Conservation (phyloP, 1,140 invertebrate genomes). For the Drosophila santomea region DNA sequence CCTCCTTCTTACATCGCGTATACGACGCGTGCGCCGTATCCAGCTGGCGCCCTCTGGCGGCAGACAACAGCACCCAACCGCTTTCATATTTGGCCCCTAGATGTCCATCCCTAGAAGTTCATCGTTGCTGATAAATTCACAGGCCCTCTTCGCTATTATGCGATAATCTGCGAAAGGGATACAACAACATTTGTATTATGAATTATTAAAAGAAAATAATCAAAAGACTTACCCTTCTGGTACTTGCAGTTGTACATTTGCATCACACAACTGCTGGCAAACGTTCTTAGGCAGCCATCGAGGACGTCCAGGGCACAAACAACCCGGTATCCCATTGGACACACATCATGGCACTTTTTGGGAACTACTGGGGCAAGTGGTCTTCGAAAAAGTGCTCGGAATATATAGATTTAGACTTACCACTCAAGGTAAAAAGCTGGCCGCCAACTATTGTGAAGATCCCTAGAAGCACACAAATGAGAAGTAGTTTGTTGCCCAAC, state of each 20-base stretch:
- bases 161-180: constrained; percentile 43
- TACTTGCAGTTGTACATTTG: constrained; percentile 72
- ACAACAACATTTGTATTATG: not conserved
- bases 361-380: constrained; percentile 12
- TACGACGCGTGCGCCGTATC: constrained; percentile 35
- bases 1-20: constrained; percentile 15
- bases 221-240: constrained; percentile 48
- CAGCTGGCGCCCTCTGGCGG: constrained; percentile 17
- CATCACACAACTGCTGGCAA: constrained; percentile 67
- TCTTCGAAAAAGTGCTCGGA: not conserved
- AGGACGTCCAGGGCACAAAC: constrained; percentile 60
- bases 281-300: constrained; percentile 59
- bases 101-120: constrained; percentile 49
- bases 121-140: constrained; percentile 61
- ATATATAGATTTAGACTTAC: constrained; percentile 16
- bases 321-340: constrained; percentile 55
- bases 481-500: constrained; percentile 19
- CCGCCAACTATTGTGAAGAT: constrained; percentile 9
- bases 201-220: not conserved
- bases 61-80: too few species aligned
- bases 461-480: constrained; percentile 27
- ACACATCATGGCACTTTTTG: constrained; percentile 73
- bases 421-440: constrained; percentile 31
- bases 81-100: constrained; percentile 13
- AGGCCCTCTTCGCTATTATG: constrained; percentile 58